A percentile compares a stretch with the other conserved stretches of the same genome.
phyloP scores from a whole-genome alignment of 2,888 invertebrate species.

The Carabus problematicus region DNA sequence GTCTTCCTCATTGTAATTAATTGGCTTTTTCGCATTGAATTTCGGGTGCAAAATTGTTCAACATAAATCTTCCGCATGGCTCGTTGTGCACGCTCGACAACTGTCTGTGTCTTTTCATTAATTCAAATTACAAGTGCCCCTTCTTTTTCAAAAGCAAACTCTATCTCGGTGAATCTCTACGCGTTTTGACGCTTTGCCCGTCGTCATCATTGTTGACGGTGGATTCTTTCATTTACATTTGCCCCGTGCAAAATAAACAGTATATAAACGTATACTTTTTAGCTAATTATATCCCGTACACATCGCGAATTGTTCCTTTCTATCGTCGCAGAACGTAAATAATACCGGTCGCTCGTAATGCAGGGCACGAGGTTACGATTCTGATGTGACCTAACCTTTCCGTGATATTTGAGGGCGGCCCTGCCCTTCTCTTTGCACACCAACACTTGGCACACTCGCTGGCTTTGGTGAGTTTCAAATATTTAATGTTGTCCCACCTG shows the following conservation, averaged over 20 bases:
- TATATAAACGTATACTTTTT: too few species aligned
- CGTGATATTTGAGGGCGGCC: slow-evolving; percentile 44
- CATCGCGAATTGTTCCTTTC: too few species aligned
- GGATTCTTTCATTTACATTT: too few species aligned
- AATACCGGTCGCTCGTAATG: slow-evolving; percentile 9
- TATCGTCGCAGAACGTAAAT: not conserved
- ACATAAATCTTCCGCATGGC: slow-evolving; percentile 16
- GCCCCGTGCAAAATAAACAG: too few species aligned
- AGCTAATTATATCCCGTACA: too few species aligned
- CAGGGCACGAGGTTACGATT: slow-evolving; percentile 27
- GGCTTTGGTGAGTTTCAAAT: slow-evolving; percentile 27
- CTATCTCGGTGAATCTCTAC: too few species aligned
- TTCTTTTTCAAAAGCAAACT: not conserved
- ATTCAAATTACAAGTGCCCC: slow-evolving; percentile 7
- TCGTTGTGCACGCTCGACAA: not conserved
- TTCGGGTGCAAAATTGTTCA: slow-evolving; percentile 13
- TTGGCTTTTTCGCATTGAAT: slow-evolving; percentile 27
- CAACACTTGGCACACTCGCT: slow-evolving; percentile 11
- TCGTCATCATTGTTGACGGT: too few species aligned
- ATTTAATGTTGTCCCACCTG: slow-evolving; percentile 7
- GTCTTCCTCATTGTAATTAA: slow-evolving; percentile 24
- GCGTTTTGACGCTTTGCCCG: too few species aligned
- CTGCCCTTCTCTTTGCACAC: not conserved
- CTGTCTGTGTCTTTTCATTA: not conserved
- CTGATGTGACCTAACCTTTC: slow-evolving; percentile 45